A percentile compares a stretch with the other conserved stretches of the same genome.
These are phyloP conservation scores for Diadegma fenestrale DNA, from an alignment of 2,888 invertebrate genomes.

Conservation along the genomic window DNA sequence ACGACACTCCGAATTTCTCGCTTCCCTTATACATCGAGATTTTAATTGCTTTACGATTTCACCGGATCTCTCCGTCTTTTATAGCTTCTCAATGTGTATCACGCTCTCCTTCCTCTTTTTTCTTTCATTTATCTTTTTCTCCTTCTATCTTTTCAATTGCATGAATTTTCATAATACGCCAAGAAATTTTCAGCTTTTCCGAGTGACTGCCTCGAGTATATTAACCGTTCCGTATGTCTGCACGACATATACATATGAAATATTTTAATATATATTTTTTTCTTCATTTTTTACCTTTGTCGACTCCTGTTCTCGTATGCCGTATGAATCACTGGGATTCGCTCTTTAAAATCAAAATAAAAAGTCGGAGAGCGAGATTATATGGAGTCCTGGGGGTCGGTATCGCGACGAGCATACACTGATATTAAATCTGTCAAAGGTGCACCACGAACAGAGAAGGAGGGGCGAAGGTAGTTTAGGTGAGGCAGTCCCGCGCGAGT, in stretches of 20 bases:
- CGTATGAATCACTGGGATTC: background rate
- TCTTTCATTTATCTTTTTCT: background rate
- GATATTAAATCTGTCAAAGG: conserved; percentile 69
- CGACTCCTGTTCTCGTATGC: background rate
- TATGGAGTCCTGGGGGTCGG: conserved; percentile 37
- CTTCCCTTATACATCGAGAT: conserved; percentile 60
- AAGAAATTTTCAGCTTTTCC: conserved; percentile 35
- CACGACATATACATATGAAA: background rate
- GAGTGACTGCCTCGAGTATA: conserved; percentile 11
- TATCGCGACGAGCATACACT: conserved; percentile 11
- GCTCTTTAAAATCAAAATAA: conserved; percentile 18
- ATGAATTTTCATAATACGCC: conserved; percentile 22
- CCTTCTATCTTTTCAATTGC: background rate
- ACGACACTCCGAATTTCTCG: background rate
- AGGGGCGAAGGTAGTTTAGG: conserved; percentile 13
- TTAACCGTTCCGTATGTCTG: background rate
- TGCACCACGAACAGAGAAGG: conserved; percentile 10
- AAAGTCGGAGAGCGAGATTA: conserved; percentile 43
- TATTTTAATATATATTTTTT: background rate
- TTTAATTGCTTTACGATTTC: conserved; percentile 79
- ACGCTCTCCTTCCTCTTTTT: background rate
- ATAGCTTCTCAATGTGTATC: conserved; percentile 31
- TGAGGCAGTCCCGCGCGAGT: conserved; percentile 27
- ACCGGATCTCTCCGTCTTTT: conserved; percentile 60
- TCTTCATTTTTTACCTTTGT: background rate